A percentile compares a stretch with the other conserved stretches of the same genome.
Conservation (phyloP, 2,797 vertebrate species). For the Sebastiscus tertius region DNA sequence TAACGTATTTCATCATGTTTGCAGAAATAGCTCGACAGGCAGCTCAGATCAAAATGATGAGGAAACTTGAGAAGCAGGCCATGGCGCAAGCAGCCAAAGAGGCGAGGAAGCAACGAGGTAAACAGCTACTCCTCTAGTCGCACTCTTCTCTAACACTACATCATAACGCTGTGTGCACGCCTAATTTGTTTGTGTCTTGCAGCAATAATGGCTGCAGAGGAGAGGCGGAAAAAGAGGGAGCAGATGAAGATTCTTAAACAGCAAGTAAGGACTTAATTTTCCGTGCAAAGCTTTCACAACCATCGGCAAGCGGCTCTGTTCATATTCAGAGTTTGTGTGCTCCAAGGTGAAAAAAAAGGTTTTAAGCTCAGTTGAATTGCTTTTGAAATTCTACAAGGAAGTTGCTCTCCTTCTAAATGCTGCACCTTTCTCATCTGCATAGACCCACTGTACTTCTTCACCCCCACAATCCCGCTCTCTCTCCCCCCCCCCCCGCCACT, state of each 20-base stretch:
- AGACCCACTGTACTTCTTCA: slow-evolving; percentile 43
- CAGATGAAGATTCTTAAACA: slow-evolving; percentile 97
- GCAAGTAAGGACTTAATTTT: slow-evolving; percentile 84
- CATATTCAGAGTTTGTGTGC: slow-evolving; percentile 5
- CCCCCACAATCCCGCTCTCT: background rate
- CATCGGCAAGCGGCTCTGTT: slow-evolving; percentile 15
- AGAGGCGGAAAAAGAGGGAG: slow-evolving; percentile 93
- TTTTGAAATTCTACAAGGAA: slow-evolving; percentile 47
- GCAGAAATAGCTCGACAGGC: slow-evolving; percentile 96
- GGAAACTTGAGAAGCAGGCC: slow-evolving; percentile 94
- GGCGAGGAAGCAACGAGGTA: slow-evolving; percentile 93
- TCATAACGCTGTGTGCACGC: background rate
- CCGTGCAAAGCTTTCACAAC: background rate
- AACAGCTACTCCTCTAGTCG: slow-evolving; percentile 12
- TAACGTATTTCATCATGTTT: slow-evolving; percentile 56
- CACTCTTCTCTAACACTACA: background rate
- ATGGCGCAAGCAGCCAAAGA: slow-evolving; percentile 93
- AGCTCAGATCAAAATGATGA: slow-evolving; percentile 94
- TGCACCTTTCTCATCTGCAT: slow-evolving; percentile 58
- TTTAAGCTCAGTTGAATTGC: slow-evolving; percentile 33
- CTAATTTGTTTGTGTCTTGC: slow-evolving; percentile 51
- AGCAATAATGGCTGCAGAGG: slow-evolving; percentile 95
- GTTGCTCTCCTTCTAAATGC: slow-evolving; percentile 48
- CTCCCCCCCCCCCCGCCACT: background rate
- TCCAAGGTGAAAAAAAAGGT: slow-evolving; percentile 41